Percentiles rank a stretch among this genome's conserved stretches.
phyloP scores from a whole-genome alignment of 1,140 invertebrate genomes.

The Phymastichus coffea region DNA sequence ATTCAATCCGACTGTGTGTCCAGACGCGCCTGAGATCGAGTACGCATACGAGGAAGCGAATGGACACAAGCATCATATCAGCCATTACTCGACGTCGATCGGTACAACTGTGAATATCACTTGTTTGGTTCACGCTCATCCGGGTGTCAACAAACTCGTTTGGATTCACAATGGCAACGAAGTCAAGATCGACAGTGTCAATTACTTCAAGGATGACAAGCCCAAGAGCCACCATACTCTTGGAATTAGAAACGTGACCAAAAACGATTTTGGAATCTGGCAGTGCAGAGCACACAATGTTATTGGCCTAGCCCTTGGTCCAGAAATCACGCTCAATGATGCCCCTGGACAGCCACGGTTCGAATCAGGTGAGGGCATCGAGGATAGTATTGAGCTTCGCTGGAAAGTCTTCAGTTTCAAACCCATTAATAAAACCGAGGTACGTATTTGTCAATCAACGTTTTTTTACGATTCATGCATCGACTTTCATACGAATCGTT shows the following conservation, averaged over 20 bases:
- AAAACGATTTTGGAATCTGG: conserved; percentile 33
- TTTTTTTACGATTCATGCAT: no score
- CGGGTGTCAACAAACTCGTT: conserved; percentile 36
- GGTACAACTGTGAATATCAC: conserved; percentile 33
- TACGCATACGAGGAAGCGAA: not conserved
- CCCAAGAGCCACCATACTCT: conserved; percentile 24
- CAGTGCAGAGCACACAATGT: conserved; percentile 25
- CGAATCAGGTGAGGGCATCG: not conserved
- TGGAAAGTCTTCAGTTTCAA: conserved; percentile 16
- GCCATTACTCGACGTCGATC: not conserved
- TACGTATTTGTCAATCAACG: not conserved
- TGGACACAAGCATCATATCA: not conserved
- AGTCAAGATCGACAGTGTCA: not conserved
- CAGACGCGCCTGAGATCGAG: conserved; percentile 19
- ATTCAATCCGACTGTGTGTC: no score
- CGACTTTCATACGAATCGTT: no score
- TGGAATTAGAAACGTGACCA: conserved; percentile 19
- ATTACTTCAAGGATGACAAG: conserved; percentile 3
- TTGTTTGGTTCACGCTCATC: conserved; percentile 49
- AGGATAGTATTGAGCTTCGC: not conserved
- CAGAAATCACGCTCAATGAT: not conserved
- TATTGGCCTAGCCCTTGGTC: not conserved
- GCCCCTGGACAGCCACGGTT: conserved; percentile 3
- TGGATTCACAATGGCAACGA: conserved; percentile 18
- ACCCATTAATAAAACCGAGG: conserved; percentile 5